These are phyloP conservation scores for Dexiosoma caninum DNA, from an alignment of 2,888 invertebrate genomes.

Conservation along the genomic window DNA sequence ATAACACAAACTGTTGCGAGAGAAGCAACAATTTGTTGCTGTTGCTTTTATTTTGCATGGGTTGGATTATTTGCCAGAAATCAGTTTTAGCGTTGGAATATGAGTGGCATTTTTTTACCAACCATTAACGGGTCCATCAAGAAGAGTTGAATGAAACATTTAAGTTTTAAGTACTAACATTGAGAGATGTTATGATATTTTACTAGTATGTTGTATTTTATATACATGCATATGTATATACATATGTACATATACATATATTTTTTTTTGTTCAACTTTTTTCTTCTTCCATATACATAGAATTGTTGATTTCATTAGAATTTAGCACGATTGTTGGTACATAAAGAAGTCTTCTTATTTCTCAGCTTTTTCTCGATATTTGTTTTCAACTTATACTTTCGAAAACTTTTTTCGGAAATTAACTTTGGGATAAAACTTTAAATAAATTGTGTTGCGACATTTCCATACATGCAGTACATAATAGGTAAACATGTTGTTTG, in stretches of 20 bases:
- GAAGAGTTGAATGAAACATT: constrained; percentile 30
- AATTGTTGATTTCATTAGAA: constrained; percentile 14
- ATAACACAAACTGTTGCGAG: constrained; percentile 62
- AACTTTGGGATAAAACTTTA: background rate
- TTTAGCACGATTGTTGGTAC: constrained; percentile 29
- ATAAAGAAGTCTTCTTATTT: background rate
- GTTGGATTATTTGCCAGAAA: background rate
- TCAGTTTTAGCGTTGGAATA: background rate
- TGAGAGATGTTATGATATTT: constrained; percentile 10
- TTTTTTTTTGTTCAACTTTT: background rate
- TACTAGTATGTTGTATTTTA: background rate
- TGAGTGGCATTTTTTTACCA: constrained; percentile 20
- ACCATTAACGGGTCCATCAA: background rate
- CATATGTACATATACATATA: too few species aligned
- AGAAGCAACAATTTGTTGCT: constrained; percentile 65
- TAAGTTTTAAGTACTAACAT: constrained; percentile 44
- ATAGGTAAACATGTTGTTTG: background rate
- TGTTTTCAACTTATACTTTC: background rate
- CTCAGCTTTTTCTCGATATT: constrained; percentile 10
- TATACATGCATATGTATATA: too few species aligned
- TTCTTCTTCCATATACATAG: constrained; percentile 9
- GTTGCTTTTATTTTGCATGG: constrained; percentile 7
- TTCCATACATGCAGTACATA: background rate
- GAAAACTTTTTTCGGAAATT: background rate
- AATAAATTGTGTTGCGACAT: background rate